Base-by-base conservation (phyloP, 2,113 vertebrate genomes). In the Brachyhypopomus occidentalis region DNA sequence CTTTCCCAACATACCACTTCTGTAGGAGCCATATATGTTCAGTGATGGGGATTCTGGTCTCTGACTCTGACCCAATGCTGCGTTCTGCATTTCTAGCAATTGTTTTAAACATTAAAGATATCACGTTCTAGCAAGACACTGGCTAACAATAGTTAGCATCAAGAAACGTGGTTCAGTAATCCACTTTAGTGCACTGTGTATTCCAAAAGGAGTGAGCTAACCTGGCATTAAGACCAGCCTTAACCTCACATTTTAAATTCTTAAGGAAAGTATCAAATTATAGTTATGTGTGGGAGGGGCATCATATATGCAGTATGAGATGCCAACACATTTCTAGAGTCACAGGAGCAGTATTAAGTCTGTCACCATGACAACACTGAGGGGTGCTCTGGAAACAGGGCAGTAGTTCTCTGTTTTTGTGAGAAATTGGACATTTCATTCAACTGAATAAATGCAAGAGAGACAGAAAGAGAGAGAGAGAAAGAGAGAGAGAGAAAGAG, bases 341-440 rank as follows among this genome's bases (percentile, higher is more conserved):
- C 27, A 58, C 72, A 63, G 73, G 83, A 81, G 66, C 78, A 69
- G 83, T 77, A 64, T 81, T 81, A 78, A 78, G 69, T 84, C 75
- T 78, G 83, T 84, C 79, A 23, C 79, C 62, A 84, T 84, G 79
- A 81, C 83, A 78, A 84, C 79, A 72, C 67, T 38, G 83, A 77
- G 80, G 64, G 72, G 62, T 22, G 36, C 70, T 78, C 72, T 45
- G 62, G 62, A 14, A 72, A 67, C 78, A 73, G 20, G 38, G 45
- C 60, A 60, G 59, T 52, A 77, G 66, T 70, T 81, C 75, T 59
- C 52, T 63, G 41, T 78, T 38, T 81, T 62, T 69, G 59, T 69
- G 60, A 76, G 66, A 73, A 81, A 78, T 78, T n/a, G 22, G 69
- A 74, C 70, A 75, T 81, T 84, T 84, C 45, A 7, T 58, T 16